A percentile compares a stretch with the other conserved stretches of the same genome.
These are phyloP conservation scores for Yponomeuta plumbellus DNA, from an alignment of 2,888 invertebrate species.

Conservation along the genomic window DNA sequence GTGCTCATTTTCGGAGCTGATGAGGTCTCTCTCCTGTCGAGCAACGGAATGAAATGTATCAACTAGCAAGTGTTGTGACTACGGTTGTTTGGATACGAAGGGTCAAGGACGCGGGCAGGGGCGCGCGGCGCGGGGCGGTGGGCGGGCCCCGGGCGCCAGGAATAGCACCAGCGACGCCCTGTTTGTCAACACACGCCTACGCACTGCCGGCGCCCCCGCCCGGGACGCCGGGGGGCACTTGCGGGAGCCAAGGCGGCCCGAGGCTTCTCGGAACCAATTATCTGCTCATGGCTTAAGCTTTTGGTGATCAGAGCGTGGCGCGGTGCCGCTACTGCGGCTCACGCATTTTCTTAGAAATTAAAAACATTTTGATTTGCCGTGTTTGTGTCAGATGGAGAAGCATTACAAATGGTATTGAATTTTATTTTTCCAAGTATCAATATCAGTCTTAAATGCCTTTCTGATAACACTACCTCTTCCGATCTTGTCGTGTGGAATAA, in stretches of 20 bases:
- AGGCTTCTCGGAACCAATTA: slow-evolving; percentile 18
- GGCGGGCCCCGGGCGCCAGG: slow-evolving; percentile 48
- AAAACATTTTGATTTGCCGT: no score
- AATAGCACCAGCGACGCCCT: slow-evolving; percentile 60
- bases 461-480: no score
- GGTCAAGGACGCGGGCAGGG: slow-evolving; percentile 60
- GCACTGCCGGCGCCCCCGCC: slow-evolving; percentile 31
- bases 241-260: slow-evolving; percentile 16
- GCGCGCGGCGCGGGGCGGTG: slow-evolving; percentile 34
- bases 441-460: no score
- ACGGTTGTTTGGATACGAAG: slow-evolving; percentile 72
- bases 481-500: no score
- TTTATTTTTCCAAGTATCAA: no score
- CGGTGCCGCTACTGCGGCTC: no score
- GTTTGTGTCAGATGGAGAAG: no score
- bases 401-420: no score
- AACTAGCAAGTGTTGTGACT: slow-evolving; percentile 59
- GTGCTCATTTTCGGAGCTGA: neutral
- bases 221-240: slow-evolving; percentile 22
- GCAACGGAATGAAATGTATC: neutral
- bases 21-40: neutral
- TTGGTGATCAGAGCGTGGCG: neutral
- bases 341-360: no score
- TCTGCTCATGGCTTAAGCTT: neutral
- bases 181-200: slow-evolving; percentile 75